Conservation (phyloP, 2,797 vertebrate genomes). For the Bufotes viridis region DNA sequence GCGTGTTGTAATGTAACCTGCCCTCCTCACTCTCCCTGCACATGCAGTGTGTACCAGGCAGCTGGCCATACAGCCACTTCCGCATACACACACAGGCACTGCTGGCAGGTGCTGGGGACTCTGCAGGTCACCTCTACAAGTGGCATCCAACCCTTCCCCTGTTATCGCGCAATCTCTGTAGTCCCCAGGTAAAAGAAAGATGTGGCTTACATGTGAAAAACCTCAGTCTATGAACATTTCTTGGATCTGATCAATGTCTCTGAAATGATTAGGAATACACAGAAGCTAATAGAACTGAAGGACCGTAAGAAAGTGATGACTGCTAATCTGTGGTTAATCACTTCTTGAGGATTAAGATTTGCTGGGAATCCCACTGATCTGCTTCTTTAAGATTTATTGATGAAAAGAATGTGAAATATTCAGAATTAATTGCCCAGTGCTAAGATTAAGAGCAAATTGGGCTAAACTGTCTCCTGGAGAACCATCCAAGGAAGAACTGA, state of each 20-base stretch:
- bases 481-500: neutral
- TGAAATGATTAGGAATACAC: neutral
- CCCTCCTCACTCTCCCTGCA: slow-evolving; percentile 41
- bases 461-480: neutral
- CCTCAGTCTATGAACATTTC: neutral
- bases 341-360: neutral
- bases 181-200: neutral
- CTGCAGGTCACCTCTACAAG: slow-evolving; percentile 26
- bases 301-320: neutral
- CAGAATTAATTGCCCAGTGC: neutral
- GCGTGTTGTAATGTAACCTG: slow-evolving; percentile 51
- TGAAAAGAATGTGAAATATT: neutral
- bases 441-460: neutral
- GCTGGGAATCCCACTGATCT: neutral
- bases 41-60: slow-evolving; percentile 30
- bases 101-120: slow-evolving; percentile 36
- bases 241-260: neutral
- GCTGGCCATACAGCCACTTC: slow-evolving; percentile 23
- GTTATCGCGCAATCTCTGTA: too few relatives aligned
- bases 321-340: neutral
- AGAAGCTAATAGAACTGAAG: too few relatives aligned
- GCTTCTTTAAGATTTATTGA: neutral
- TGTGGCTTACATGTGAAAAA: neutral
- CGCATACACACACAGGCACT: slow-evolving; percentile 15
- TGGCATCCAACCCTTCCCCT: neutral